phyloP scores from a whole-genome alignment of 2,888 invertebrate genomes.

The Brassicogethes aeneus region DNA sequence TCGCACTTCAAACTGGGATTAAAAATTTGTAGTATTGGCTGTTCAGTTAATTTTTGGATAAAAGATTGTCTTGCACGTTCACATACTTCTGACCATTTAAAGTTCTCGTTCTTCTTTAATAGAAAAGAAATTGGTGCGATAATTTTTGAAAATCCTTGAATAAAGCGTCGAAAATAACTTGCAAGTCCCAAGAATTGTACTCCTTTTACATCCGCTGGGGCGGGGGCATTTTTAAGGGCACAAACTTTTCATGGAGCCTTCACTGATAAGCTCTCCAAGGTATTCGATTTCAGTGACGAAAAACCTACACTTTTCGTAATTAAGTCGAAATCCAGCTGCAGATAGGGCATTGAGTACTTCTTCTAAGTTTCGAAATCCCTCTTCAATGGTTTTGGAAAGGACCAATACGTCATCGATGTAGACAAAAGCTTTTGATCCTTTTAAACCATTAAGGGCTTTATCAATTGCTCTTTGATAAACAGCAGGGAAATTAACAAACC shows the following conservation, averaged over 20 bases:
- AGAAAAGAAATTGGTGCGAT: conserved; percentile 15
- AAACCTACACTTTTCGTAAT: conserved; percentile 16
- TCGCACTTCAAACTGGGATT: conserved; percentile 12
- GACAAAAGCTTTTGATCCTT: conserved; percentile 13
- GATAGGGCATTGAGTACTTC: conserved; percentile 15
- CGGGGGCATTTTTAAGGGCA: conserved; percentile 12
- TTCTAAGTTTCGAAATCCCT: conserved; percentile 13
- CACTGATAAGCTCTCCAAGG: conserved; percentile 14
- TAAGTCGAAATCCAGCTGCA: conserved; percentile 13
- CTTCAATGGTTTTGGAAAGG: conserved; percentile 13
- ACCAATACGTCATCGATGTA: conserved; percentile 18
- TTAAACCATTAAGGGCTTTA: conserved; percentile 15
- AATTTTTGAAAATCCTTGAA: conserved; percentile 11
- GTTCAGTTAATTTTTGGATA: conserved; percentile 11
- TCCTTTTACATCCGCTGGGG: conserved; percentile 15
- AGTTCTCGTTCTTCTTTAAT: conserved; percentile 13
- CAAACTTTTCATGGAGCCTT: conserved; percentile 14
- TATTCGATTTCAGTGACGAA: conserved; percentile 17
- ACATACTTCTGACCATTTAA: conserved; percentile 11
- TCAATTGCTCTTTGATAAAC: conserved; percentile 17
- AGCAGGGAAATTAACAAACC: conserved; percentile 14
- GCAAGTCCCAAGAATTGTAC: conserved; percentile 16
- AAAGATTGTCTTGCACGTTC: conserved; percentile 12
- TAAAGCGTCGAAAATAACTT: conserved; percentile 13
- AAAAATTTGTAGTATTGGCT: conserved; percentile 13